A percentile compares a stretch with the other conserved stretches of the same genome.
Conservation (phyloP, 2,797 vertebrate genomes). For the Paguma larvata region DNA sequence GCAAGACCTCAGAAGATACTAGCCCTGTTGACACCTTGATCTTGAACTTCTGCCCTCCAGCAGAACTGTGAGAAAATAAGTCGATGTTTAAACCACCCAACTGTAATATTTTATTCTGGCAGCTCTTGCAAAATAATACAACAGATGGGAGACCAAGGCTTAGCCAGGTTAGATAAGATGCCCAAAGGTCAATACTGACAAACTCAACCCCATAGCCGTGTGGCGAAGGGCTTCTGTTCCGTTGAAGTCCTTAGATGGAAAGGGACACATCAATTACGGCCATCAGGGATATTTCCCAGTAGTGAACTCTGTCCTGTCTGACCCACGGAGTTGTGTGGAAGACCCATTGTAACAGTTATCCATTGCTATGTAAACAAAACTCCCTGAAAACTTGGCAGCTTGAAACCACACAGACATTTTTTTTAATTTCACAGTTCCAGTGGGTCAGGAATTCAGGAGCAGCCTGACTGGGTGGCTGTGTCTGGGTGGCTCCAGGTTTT, state of each 20-base stretch:
- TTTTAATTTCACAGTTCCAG: background rate
- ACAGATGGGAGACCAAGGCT: background rate
- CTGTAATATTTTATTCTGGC: background rate
- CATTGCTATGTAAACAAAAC: background rate
- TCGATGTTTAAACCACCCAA: background rate
- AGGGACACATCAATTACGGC: background rate
- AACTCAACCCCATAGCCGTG: background rate
- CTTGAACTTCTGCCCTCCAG: background rate
- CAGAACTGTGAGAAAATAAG: background rate
- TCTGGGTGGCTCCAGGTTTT: background rate
- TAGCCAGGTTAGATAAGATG: background rate
- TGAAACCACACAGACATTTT: background rate
- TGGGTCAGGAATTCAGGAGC: background rate
- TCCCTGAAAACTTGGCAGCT: background rate
- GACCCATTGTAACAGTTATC: background rate
- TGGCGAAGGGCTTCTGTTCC: background rate
- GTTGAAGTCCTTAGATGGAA: background rate
- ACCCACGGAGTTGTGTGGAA: background rate
- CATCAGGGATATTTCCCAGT: background rate
- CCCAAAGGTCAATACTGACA: no score
- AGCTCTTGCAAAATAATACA: background rate
- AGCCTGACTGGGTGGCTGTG: background rate
- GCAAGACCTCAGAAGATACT: background rate
- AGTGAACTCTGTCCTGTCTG: background rate
- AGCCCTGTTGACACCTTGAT: fast-evolving